Percentiles rank a stretch among this genome's conserved stretches.
Conservation (phyloP, 2,113 vertebrate genomes). For the Hydrochoerus hydrochaeris region DNA sequence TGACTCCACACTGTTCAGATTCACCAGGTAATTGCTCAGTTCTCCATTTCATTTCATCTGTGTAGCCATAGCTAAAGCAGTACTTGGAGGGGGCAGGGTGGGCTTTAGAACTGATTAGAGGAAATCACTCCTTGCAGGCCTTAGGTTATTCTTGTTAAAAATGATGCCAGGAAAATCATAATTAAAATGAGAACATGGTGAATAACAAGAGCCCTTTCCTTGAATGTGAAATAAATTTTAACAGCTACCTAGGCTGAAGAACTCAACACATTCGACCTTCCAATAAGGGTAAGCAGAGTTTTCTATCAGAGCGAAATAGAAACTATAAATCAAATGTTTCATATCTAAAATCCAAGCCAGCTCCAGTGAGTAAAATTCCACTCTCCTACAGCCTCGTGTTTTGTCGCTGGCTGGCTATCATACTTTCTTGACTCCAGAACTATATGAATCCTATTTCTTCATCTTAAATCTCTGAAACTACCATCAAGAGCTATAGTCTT, state of each 20-base stretch:
- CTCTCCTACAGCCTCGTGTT: slow-evolving; percentile 28
- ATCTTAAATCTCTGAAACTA: slow-evolving; percentile 72
- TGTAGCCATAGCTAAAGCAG: not conserved
- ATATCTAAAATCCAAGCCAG: slow-evolving; percentile 65
- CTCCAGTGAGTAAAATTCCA: slow-evolving; percentile 69
- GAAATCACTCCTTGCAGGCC: slow-evolving; percentile 68
- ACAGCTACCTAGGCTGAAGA: slow-evolving; percentile 69
- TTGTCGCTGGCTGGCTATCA: slow-evolving; percentile 21
- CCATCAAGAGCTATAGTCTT: slow-evolving; percentile 61
- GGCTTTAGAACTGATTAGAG: slow-evolving; percentile 67
- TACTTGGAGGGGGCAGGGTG: not conserved
- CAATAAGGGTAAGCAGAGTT: slow-evolving; percentile 78
- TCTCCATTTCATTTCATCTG: slow-evolving; percentile 57
- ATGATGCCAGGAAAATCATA: slow-evolving; percentile 78
- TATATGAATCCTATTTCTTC: slow-evolving; percentile 65
- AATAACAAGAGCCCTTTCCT: slow-evolving; percentile 70
- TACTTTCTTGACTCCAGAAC: slow-evolving; percentile 23
- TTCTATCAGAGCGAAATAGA: slow-evolving; percentile 77
- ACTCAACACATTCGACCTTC: slow-evolving; percentile 74
- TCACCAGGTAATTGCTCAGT: slow-evolving; percentile 59
- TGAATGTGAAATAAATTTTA: slow-evolving; percentile 79
- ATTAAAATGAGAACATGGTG: slow-evolving; percentile 74
- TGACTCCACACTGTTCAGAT: slow-evolving; percentile 67
- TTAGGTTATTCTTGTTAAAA: slow-evolving; percentile 77
- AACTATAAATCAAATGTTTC: slow-evolving; percentile 81